These are phyloP conservation scores for Lytechinus variegatus DNA, from an alignment of 35 echinoderm and acorn worm species.

Conservation along the genomic window DNA sequence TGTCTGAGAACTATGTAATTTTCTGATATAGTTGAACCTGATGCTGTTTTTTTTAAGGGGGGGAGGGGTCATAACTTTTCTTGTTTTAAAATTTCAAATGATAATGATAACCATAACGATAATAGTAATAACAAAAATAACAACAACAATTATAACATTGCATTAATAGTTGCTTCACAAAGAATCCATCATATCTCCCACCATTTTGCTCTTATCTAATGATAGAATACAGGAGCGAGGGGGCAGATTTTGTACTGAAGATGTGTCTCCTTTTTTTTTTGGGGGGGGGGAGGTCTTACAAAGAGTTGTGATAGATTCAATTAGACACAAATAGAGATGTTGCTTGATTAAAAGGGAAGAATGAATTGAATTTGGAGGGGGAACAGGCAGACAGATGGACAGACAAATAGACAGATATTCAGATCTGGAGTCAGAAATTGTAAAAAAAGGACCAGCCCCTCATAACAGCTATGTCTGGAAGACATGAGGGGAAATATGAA, in stretches of 20 bases:
- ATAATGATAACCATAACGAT: no score
- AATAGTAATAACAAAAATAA: no score
- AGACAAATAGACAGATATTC: background rate
- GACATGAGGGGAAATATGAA: background rate
- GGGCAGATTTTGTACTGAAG: no score
- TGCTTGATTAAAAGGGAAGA: background rate
- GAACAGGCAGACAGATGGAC: background rate
- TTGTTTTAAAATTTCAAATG: no score
- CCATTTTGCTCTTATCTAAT: no score
- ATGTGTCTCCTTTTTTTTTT: background rate
- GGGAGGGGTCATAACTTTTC: no score
- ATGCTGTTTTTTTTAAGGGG: no score
- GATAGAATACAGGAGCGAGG: no score
- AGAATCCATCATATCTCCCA: no score
- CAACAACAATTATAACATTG: no score
- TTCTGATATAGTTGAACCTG: no score
- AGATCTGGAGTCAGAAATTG: background rate
- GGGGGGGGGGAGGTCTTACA: background rate
- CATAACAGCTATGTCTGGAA: background rate
- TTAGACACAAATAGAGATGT: background rate
- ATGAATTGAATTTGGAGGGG: background rate
- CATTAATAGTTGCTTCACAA: no score
- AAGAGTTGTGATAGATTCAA: background rate
- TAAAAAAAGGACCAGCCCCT: background rate
- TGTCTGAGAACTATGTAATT: background rate